phyloP scores from a whole-genome alignment of 2,888 invertebrate species.

The Tolmerus cingulatus region DNA sequence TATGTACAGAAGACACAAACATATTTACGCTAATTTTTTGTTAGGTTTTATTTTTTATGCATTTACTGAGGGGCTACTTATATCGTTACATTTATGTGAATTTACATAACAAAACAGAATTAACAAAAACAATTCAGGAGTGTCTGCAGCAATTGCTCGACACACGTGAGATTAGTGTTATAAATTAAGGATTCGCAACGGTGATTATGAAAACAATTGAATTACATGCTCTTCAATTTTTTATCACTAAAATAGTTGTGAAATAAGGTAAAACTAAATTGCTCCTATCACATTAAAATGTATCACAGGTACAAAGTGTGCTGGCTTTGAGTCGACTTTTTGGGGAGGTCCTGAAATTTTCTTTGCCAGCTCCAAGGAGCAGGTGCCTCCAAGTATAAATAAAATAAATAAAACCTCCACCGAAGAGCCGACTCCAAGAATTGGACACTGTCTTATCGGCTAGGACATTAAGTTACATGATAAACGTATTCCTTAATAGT shows the following conservation, averaged over 20 bases:
- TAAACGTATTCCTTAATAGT: constrained; percentile 21
- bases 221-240: not conserved
- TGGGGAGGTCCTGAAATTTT: not conserved
- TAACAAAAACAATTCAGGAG: constrained; percentile 12
- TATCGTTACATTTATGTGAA: not conserved
- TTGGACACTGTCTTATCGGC: constrained; percentile 35
- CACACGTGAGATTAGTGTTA: not conserved
- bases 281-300: constrained; percentile 50
- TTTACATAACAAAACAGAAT: constrained; percentile 30
- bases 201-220: constrained; percentile 20
- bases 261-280: constrained; percentile 36
- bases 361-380: not conserved
- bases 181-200: constrained; percentile 7
- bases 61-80: not conserved
- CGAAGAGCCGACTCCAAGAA: constrained; percentile 26
- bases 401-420: not conserved
- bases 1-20: constrained; percentile 32
- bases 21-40: constrained; percentile 2
- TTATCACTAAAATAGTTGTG: not conserved
- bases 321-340: not conserved
- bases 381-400: not conserved
- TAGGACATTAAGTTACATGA: constrained; percentile 43
- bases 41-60: not conserved
- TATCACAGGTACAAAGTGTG: constrained; percentile 50
- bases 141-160: not conserved